phyloP scores from a whole-genome alignment of 2,797 vertebrate genomes.

The Xenops minutus region DNA sequence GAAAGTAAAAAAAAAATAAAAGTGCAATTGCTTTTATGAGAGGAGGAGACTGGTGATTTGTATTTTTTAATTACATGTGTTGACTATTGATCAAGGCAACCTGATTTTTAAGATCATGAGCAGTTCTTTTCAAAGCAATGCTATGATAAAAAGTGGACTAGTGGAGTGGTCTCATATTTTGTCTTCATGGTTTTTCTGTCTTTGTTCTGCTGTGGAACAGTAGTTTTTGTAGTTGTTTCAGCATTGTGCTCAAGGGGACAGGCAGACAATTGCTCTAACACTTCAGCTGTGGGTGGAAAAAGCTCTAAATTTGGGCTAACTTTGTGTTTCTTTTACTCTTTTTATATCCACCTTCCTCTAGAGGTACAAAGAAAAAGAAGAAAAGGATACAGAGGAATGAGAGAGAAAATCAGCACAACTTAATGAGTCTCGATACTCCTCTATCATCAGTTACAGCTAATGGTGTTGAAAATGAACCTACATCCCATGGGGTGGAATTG shows the following conservation, averaged over 20 bases:
- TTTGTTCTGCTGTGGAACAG: slow-evolving; percentile 28
- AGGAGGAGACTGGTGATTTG: background rate
- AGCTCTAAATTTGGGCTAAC: slow-evolving; percentile 47
- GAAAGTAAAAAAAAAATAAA: background rate
- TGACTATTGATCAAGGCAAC: background rate
- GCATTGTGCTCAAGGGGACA: slow-evolving; percentile 23
- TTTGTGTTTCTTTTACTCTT: slow-evolving; percentile 45
- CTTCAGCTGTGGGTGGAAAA: slow-evolving; percentile 39
- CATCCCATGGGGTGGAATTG: slow-evolving; percentile 18
- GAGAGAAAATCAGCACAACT: slow-evolving; percentile 47
- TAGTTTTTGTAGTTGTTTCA: slow-evolving; percentile 50
- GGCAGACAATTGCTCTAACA: slow-evolving; percentile 49
- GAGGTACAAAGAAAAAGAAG: slow-evolving; percentile 78
- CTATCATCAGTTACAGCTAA: slow-evolving; percentile 47
- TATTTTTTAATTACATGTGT: slow-evolving; percentile 29
- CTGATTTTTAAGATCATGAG: background rate
- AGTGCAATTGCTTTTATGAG: background rate
- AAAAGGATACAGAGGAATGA: slow-evolving; percentile 71
- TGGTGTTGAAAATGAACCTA: slow-evolving; percentile 47
- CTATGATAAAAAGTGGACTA: slow-evolving; percentile 20
- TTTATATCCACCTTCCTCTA: slow-evolving; percentile 51
- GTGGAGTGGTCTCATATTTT: slow-evolving; percentile 8
- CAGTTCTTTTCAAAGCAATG: background rate
- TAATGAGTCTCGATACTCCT: slow-evolving; percentile 43
- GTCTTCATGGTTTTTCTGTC: slow-evolving; percentile 21